Conservation (phyloP, 2,797 vertebrate species). For the Leuciscus waleckii region DNA sequence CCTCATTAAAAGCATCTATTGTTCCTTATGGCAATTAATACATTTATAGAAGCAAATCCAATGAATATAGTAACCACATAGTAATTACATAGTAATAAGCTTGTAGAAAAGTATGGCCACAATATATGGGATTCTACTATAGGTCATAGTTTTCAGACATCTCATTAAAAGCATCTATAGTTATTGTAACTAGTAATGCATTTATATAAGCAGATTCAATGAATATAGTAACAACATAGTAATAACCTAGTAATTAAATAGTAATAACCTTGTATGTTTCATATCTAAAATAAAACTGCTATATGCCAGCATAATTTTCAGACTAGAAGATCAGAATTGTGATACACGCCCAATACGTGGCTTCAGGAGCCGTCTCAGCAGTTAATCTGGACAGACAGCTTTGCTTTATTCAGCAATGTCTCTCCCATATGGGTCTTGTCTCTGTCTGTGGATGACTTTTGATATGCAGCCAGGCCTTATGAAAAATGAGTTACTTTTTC, state of each 20-base stretch:
- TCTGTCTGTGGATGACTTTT: slow-evolving; percentile 75
- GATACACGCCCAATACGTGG: slow-evolving; percentile 30
- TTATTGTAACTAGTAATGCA: not conserved
- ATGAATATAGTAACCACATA: not conserved
- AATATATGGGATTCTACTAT: not conserved
- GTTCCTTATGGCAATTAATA: not conserved
- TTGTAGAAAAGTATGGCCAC: not conserved
- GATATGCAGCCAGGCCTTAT: slow-evolving; percentile 75
- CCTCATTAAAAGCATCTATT: slow-evolving; percentile 13
- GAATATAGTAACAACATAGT: not conserved
- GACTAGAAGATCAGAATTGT: not conserved
- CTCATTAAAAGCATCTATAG: slow-evolving; percentile 16
- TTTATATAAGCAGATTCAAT: not conserved
- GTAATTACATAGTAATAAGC: not conserved
- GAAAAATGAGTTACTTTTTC: slow-evolving; percentile 80
- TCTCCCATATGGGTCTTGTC: slow-evolving; percentile 76
- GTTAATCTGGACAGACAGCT: slow-evolving; percentile 53
- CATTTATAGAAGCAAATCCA: not conserved
- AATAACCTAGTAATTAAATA: not conserved
- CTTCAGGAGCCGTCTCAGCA: slow-evolving; percentile 28
- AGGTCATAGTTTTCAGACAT: not conserved
- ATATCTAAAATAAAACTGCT: not conserved
- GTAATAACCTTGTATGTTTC: not conserved
- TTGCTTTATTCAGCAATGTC: slow-evolving; percentile 70
- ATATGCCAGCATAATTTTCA: not conserved